phyloP scores from a whole-genome alignment of 2,797 vertebrate species.

The Xyrichtys novacula region DNA sequence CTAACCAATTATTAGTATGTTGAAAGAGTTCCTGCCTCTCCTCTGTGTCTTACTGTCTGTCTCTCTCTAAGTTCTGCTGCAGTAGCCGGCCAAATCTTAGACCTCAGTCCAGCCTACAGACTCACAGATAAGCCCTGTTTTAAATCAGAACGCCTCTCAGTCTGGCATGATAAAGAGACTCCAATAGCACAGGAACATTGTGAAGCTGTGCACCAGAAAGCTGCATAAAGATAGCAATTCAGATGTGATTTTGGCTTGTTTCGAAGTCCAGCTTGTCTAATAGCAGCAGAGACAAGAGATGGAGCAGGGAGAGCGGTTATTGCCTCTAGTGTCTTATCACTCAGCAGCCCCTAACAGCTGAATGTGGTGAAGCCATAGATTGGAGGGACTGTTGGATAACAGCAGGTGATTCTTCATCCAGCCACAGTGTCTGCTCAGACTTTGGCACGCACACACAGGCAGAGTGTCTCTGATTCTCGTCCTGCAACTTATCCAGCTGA shows the following conservation, averaged over 20 bases:
- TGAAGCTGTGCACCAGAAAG: slow-evolving; percentile 27
- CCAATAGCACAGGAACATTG: slow-evolving; percentile 16
- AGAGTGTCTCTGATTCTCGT: slow-evolving; percentile 23
- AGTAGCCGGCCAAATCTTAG: slow-evolving; percentile 10
- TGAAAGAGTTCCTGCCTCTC: neutral
- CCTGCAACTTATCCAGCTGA: slow-evolving; percentile 25
- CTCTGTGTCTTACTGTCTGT: neutral
- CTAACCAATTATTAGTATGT: slow-evolving; percentile 24
- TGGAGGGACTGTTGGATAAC: slow-evolving; percentile 34
- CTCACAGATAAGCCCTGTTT: slow-evolving; percentile 27
- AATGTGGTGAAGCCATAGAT: slow-evolving; percentile 33
- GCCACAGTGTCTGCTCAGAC: slow-evolving; percentile 34
- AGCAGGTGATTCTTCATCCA: slow-evolving; percentile 55
- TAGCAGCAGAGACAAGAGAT: slow-evolving; percentile 39
- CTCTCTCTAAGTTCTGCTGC: slow-evolving; percentile 1
- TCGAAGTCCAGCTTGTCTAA: slow-evolving; percentile 59
- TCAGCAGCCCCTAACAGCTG: slow-evolving; percentile 34
- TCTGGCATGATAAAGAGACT: slow-evolving; percentile 43
- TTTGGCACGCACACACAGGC: slow-evolving; percentile 17
- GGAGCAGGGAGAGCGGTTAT: slow-evolving; percentile 45
- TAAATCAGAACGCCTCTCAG: slow-evolving; percentile 43
- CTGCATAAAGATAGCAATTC: slow-evolving; percentile 64
- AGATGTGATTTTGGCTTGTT: slow-evolving; percentile 66
- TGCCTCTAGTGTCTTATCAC: slow-evolving; percentile 53
- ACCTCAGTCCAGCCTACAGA: slow-evolving; percentile 6